Evolutionary conservation across 2,113 vertebrate genomes (phyloP).

Genomic region (Albula goreensis): DNA sequence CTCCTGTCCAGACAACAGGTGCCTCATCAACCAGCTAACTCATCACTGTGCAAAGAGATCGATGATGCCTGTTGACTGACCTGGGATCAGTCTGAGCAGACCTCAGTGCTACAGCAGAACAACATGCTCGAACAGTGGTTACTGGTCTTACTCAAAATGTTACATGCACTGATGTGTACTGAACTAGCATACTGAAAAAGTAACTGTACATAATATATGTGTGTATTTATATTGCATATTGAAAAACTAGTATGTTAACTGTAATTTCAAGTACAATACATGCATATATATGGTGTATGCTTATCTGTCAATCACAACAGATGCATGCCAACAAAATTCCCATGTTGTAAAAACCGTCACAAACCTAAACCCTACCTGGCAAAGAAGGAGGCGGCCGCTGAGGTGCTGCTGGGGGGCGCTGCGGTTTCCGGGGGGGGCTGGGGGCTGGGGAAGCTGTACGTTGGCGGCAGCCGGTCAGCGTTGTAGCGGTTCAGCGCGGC

Average conservation of each 20-base stretch:
- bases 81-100: background rate
- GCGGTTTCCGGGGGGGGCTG: conserved; percentile 70
- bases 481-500: conserved; percentile 85
- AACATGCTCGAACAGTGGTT: background rate
- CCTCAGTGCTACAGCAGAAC: background rate
- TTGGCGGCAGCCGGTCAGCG: conserved; percentile 77
- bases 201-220: background rate
- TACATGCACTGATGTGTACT: background rate
- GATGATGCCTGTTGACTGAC: background rate
- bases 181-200: background rate
- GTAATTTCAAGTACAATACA: no score
- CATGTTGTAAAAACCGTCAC: background rate
- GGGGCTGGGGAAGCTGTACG: conserved; percentile 65
- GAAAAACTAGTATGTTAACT: no score
- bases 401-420: conserved; percentile 77
- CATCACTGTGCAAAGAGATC: no score
- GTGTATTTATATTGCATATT: no score
- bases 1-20: background rate
- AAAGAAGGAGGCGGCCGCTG: conserved; percentile 92
- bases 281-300: no score
- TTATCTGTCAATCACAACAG: background rate
- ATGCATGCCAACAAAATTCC: no score
- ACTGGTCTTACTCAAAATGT: background rate
- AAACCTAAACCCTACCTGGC: conserved; percentile 78
- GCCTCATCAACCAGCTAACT: background rate